A percentile compares a stretch with the other conserved stretches of the same genome.
phyloP scores from a whole-genome alignment of 2,888 invertebrate species.

The Anthrax anthrax region DNA sequence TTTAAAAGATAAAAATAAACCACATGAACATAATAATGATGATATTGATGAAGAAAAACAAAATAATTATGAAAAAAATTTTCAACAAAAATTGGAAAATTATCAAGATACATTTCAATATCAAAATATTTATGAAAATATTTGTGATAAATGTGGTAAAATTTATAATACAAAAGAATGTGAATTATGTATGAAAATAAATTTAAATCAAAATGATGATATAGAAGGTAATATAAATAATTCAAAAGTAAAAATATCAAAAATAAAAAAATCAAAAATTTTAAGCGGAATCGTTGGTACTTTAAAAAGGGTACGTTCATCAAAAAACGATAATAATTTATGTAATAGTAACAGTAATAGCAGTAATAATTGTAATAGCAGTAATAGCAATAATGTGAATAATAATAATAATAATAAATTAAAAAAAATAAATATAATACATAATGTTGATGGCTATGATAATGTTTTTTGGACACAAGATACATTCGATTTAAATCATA shows the following conservation, averaged over 20 bases:
- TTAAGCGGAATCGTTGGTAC: slow-evolving; percentile 5
- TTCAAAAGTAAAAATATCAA: slow-evolving; percentile 1
- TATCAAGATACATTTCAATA: too few relatives aligned
- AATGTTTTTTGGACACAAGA: slow-evolving; percentile 29
- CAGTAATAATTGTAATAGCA: neutral
- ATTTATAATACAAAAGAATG: slow-evolving; percentile 25
- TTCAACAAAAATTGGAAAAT: neutral
- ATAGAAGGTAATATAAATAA: neutral
- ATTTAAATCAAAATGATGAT: neutral
- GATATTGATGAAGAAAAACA: slow-evolving; percentile 5
- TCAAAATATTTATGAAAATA: slow-evolving; percentile 29
- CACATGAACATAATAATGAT: neutral
- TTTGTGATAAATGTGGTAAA: slow-evolving; percentile 27
- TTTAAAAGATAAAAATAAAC: slow-evolving; percentile 1
- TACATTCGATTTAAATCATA: slow-evolving; percentile 28
- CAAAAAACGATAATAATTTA: neutral
- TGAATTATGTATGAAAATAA: slow-evolving; percentile 8
- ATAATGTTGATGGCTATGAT: slow-evolving; percentile 27
- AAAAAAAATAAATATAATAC: slow-evolving; percentile 24
- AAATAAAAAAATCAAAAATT: slow-evolving; percentile 6
- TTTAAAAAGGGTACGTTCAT: slow-evolving; percentile 8
- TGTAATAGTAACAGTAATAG: too few relatives aligned
- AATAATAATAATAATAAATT: neutral
- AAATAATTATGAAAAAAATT: slow-evolving; percentile 14
- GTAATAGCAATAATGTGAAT: neutral